These are phyloP conservation scores for Pitta sordida DNA, from an alignment of 2,113 vertebrate genomes.

Conservation along the genomic window DNA sequence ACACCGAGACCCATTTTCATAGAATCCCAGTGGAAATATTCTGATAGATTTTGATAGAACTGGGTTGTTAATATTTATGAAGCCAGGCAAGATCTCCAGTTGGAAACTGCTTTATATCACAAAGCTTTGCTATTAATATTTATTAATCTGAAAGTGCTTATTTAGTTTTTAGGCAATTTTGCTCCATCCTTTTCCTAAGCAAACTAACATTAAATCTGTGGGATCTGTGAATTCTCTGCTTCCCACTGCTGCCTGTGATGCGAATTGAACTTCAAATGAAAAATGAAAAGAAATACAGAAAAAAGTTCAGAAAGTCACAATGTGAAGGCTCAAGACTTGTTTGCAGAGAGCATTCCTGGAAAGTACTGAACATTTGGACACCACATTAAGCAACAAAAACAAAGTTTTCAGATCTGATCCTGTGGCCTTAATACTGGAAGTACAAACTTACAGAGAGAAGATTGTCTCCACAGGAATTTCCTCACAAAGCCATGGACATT, in stretches of 20 bases:
- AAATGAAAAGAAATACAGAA: neutral
- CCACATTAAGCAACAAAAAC: neutral
- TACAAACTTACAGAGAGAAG: neutral
- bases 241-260: neutral
- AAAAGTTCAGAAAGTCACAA: neutral
- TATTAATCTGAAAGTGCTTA: conserved; percentile 32
- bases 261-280: neutral
- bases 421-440: neutral
- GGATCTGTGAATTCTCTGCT: conserved; percentile 2
- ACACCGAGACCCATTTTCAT: neutral
- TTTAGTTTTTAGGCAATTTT: conserved; percentile 20
- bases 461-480: neutral
- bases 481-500: neutral
- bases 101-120: neutral
- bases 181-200: neutral
- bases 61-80: conserved; percentile 53
- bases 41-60: conserved; percentile 12
- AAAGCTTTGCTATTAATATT: conserved; percentile 48
- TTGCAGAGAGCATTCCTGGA: neutral
- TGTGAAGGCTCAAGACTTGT: neutral
- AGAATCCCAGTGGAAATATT: neutral
- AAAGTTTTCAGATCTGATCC: neutral
- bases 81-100: neutral
- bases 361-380: neutral
- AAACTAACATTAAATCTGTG: conserved; percentile 4